Evolutionary conservation across 2,797 vertebrate genomes (phyloP).

Genomic region (Petrocephalus schoutedeni): DNA sequence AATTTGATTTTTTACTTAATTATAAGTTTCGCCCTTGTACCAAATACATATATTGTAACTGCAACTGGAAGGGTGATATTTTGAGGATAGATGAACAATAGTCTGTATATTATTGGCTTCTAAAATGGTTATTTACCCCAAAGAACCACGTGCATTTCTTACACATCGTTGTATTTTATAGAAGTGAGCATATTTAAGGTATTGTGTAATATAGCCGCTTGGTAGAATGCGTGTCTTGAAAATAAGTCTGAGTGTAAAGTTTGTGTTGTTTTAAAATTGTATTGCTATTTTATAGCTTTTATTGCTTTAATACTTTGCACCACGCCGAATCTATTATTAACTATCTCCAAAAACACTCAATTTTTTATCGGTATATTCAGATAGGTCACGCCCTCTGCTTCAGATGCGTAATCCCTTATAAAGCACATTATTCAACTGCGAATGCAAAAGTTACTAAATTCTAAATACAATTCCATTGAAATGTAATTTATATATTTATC

Average conservation of each 20-base stretch:
- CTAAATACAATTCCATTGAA: not conserved
- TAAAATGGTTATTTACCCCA: not conserved
- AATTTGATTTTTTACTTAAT: not conserved
- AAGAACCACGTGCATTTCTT: not conserved
- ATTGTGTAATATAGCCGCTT: not conserved
- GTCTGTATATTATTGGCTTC: not conserved
- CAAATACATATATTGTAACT: not conserved
- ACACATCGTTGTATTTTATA: not conserved
- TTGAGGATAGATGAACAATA: not conserved
- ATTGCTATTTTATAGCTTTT: not conserved
- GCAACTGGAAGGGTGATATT: not conserved
- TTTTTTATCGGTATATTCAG: slow-evolving; percentile 1
- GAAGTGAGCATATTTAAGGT: not conserved
- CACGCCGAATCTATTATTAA: not conserved
- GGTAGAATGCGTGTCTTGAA: not conserved
- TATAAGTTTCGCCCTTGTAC: not conserved
- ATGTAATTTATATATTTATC: not conserved
- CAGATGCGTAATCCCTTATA: not conserved
- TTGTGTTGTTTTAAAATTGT: not conserved
- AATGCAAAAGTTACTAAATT: not conserved
- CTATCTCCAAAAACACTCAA: not conserved
- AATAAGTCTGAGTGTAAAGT: not conserved
- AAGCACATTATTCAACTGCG: not conserved
- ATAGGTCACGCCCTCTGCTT: not conserved
- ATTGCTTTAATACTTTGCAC: not conserved